Evolutionary conservation across 2,113 vertebrate species (phyloP), one percentile per base, ranked within the genome.

Genomic region (Oceanodroma tethys): DNA sequence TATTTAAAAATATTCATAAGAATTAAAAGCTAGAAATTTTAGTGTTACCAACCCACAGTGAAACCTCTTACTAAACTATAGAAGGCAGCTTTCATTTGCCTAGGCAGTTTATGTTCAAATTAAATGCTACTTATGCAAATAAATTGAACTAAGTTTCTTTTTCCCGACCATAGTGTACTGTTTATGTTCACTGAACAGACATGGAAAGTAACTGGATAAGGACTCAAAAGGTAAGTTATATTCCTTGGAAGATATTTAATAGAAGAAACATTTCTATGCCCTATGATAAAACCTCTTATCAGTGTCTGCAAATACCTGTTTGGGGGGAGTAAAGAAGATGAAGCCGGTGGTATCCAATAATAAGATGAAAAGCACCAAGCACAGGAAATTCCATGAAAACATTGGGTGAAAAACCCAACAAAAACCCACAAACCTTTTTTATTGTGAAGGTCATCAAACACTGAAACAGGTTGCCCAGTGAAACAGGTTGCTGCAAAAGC

Each of bases 121-220:
- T 34, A 72, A 92, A 96, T 26, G 50, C 53, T 65, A 80, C 45
- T 96, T 96, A 93, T n/a, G 65, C 93, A 89, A 97, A 90, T 7
- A 83, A 95, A 86, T 56, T 93, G 93, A 74, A 65, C 30, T 29
- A 66, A 95, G 23, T 93, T 96, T 95, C 95, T 86, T 96, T 84
- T 94, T 73, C 87, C 56, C 73, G 86, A 84, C 21, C 20, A 40
- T 7, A 63, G 92, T 34, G 81, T 80, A 91, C 63, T 88, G 30
- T 70, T 94, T 90, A 81, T 68, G 79, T 62, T 43, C 56, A 48
- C 17, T 40, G 26, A 72, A 71, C 21, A 85, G 40, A 88, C 66
- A 25, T 56, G 25, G 91, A 93, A 95, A 88, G 80, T 87, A 97
- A 94, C 78, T 73, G n/a, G 68, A 65, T 56, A 74, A 86, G 86